These are phyloP conservation scores for Bombyx huttoni DNA, from an alignment of 2,888 invertebrate genomes.

Conservation along the genomic window DNA sequence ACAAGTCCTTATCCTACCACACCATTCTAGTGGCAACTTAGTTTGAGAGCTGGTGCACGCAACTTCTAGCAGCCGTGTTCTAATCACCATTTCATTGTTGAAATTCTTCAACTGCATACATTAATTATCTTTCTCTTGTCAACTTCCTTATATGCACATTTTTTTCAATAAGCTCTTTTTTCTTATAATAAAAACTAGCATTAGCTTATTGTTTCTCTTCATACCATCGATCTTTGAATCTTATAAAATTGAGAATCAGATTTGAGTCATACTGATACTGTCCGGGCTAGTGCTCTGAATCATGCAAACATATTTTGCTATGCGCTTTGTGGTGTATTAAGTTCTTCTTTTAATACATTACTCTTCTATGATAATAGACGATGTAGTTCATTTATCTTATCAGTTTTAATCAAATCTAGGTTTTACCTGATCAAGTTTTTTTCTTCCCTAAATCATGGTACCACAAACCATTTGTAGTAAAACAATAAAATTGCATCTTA, in stretches of 20 bases:
- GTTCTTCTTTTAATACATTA: too few relatives aligned
- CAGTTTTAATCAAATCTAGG: slow-evolving; percentile 10
- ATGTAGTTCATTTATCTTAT: slow-evolving; percentile 9
- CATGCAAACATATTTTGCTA: slow-evolving; percentile 7
- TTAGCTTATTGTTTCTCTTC: slow-evolving; percentile 10
- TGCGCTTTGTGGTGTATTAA: too few relatives aligned
- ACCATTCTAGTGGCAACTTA: slow-evolving; percentile 3
- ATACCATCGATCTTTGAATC: slow-evolving; percentile 8
- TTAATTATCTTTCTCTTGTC: slow-evolving; percentile 1
- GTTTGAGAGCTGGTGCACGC: background rate
- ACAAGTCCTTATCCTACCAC: slow-evolving; percentile 1
- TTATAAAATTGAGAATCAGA: too few relatives aligned
- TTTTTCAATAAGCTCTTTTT: slow-evolving; percentile 5
- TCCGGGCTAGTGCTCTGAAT: slow-evolving; percentile 1
- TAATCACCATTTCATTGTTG: background rate
- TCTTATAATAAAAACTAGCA: slow-evolving; percentile 3
- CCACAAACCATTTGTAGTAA: slow-evolving; percentile 3
- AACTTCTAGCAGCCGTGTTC: background rate
- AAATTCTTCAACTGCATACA: background rate
- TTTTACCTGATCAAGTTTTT: slow-evolving; percentile 6
- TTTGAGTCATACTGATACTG: background rate
- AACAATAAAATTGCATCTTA: slow-evolving; percentile 2
- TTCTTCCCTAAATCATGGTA: background rate
- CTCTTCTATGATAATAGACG: slow-evolving; percentile 10
- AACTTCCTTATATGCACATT: slow-evolving; percentile 1